Evolutionary conservation across 2,888 invertebrate genomes (phyloP).

Genomic region (Rhaphigaster nebulosa): DNA sequence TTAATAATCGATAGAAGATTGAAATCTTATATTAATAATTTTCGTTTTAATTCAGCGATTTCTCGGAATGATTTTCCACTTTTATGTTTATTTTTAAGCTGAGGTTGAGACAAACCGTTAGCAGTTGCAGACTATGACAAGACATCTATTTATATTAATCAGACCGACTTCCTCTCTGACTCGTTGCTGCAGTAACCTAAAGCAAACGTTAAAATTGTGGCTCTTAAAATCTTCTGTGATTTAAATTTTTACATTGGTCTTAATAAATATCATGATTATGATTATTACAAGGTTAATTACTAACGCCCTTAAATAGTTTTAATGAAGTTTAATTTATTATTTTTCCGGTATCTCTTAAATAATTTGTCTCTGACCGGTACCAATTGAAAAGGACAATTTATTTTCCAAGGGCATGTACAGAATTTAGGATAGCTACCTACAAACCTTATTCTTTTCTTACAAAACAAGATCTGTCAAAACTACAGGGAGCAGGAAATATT

Average conservation of each 20-base stretch:
- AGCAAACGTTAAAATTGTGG: background rate
- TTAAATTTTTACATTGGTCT: background rate
- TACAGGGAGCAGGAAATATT: too few relatives aligned
- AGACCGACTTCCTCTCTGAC: constrained; percentile 29
- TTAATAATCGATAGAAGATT: too few relatives aligned
- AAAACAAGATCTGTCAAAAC: too few relatives aligned
- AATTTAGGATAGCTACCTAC: too few relatives aligned
- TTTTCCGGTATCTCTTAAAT: too few relatives aligned
- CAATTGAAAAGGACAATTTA: too few relatives aligned
- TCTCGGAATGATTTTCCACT: background rate
- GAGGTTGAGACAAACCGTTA: constrained; percentile 27
- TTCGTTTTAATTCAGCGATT: background rate
- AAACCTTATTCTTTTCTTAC: too few relatives aligned
- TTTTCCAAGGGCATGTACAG: too few relatives aligned
- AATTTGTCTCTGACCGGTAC: too few relatives aligned
- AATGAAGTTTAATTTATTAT: too few relatives aligned
- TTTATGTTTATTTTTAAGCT: background rate
- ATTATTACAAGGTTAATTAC: background rate
- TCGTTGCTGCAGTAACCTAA: background rate
- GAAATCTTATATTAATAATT: background rate
- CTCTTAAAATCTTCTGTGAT: background rate
- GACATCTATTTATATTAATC: constrained; percentile 36
- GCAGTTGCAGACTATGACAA: constrained; percentile 40
- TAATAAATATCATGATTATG: background rate
- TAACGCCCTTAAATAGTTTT: too few relatives aligned